Percentiles rank a stretch among this genome's conserved stretches.
Conservation (phyloP, 2,888 invertebrate species). For the Teleogryllus oceanicus region DNA sequence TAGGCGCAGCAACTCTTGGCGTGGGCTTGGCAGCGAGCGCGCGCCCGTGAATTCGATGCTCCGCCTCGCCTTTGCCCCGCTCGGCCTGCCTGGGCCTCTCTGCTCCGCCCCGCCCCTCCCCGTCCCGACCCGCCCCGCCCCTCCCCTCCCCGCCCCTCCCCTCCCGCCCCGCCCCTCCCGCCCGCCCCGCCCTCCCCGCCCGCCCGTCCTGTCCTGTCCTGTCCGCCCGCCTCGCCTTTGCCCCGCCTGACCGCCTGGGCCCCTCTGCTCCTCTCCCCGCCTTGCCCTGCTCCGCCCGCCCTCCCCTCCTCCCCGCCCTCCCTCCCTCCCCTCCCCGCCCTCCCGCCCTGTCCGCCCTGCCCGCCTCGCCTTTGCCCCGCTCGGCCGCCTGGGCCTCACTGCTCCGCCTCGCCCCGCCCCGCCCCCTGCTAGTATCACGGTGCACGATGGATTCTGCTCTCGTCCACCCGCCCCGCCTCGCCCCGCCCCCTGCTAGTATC, state of each 20-base stretch:
- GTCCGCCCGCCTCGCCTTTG: background rate
- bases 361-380: background rate
- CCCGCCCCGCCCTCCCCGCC: background rate
- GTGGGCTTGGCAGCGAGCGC: no score
- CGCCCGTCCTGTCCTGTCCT: no score
- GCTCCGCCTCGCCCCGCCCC: background rate
- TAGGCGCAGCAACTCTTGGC: background rate
- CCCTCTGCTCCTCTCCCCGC: no score
- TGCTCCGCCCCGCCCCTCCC: background rate
- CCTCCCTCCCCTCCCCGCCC: no score
- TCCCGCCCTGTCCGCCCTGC: no score
- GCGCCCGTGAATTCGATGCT: no score
- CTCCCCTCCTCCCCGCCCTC: no score
- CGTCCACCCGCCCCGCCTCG: no score
- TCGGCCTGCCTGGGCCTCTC: background rate
- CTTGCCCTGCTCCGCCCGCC: background rate
- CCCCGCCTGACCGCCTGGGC: background rate
- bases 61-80: background rate
- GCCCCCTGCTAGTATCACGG: background rate
- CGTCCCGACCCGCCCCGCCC: background rate
- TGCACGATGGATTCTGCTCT: no score
- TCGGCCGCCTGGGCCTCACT: background rate
- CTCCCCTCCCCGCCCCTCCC: background rate
- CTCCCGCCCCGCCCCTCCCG: background rate
- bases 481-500: no score